These are phyloP conservation scores for Strix aluco DNA, from an alignment of 2,113 vertebrate species.

Conservation along the genomic window DNA sequence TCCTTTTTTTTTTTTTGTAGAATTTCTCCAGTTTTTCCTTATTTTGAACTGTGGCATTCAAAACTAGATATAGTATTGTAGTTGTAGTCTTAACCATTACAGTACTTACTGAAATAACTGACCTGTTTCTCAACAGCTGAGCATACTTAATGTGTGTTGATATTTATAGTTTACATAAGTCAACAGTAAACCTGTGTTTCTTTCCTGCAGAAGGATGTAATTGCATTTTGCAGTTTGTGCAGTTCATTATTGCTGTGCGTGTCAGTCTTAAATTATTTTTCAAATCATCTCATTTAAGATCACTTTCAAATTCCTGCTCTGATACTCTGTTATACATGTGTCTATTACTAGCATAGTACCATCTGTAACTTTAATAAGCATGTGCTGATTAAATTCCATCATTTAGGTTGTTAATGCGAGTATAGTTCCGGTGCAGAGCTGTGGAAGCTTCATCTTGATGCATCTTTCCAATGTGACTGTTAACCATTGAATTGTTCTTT, in stretches of 20 bases:
- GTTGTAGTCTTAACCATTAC: background rate
- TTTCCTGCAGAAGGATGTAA: background rate
- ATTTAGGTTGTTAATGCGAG: background rate
- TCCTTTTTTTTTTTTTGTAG: background rate
- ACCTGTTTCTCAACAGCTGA: background rate
- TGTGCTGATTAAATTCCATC: background rate
- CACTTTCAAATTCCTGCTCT: background rate
- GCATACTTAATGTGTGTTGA: background rate
- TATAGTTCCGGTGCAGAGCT: background rate
- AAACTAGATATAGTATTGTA: background rate
- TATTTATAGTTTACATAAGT: background rate
- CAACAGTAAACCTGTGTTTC: background rate
- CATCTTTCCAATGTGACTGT: background rate
- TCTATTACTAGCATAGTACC: background rate
- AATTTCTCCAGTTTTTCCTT: background rate
- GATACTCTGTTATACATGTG: background rate
- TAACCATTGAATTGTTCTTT: background rate
- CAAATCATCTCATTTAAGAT: background rate
- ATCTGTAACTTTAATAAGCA: background rate
- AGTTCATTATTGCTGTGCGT: background rate
- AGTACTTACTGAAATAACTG: background rate
- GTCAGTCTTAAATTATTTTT: background rate
- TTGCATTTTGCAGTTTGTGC: background rate
- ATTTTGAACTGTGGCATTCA: background rate
- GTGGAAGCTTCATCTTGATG: background rate